Conservation (phyloP, 2,113 vertebrate species). For the Martes martes region DNA sequence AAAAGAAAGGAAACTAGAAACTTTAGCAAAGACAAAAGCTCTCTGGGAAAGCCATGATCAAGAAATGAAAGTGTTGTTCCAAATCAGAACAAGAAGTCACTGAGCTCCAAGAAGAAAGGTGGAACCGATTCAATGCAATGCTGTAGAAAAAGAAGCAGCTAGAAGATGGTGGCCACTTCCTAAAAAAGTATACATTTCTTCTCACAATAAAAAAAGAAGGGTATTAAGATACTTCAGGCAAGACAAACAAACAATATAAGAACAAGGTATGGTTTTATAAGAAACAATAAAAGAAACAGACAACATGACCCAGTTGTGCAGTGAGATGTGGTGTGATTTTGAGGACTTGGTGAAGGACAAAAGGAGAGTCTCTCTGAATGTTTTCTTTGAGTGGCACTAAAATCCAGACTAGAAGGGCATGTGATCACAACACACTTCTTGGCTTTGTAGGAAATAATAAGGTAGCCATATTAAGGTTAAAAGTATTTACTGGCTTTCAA, state of each 20-base stretch:
- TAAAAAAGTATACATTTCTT: background rate
- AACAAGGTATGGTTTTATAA: background rate
- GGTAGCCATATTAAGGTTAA: background rate
- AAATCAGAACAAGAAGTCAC: background rate
- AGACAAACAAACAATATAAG: background rate
- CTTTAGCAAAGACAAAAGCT: background rate
- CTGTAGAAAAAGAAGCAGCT: background rate
- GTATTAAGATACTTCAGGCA: background rate
- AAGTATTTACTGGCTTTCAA: background rate
- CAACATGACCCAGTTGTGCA: background rate
- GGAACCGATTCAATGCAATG: background rate
- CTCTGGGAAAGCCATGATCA: background rate
- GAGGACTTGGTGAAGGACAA: background rate
- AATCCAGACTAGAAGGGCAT: background rate
- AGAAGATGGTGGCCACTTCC: background rate
- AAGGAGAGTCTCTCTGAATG: background rate
- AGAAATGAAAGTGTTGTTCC: background rate
- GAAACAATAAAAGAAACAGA: background rate
- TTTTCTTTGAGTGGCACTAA: background rate
- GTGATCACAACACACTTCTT: background rate
- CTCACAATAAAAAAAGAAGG: background rate
- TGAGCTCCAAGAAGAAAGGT: background rate
- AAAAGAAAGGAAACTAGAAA: background rate
- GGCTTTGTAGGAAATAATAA: background rate
- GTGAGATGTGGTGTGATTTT: background rate